Conservation (phyloP, 2,888 invertebrate species). For the Ormyrus pomaceus region DNA sequence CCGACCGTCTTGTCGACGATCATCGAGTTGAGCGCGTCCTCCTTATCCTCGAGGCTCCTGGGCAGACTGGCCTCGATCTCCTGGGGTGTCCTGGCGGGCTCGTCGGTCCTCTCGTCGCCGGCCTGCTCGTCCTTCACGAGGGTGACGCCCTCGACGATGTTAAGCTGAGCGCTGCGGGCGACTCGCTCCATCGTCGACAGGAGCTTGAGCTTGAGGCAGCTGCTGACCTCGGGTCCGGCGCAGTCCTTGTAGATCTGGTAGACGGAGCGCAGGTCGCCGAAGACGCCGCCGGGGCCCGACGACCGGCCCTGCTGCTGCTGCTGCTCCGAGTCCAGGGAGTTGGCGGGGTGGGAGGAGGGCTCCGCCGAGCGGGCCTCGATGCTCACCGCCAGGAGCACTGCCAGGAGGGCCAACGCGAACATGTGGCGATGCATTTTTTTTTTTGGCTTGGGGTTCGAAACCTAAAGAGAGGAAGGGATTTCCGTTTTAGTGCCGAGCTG, state of each 20-base stretch:
- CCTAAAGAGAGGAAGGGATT: neutral
- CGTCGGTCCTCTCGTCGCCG: slow-evolving; percentile 64
- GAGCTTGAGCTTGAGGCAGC: slow-evolving; percentile 88
- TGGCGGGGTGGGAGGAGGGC: slow-evolving; percentile 55
- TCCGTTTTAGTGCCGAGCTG: too few relatives aligned
- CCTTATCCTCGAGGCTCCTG: slow-evolving; percentile 83
- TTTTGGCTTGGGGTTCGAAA: neutral
- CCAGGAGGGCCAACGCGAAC: neutral
- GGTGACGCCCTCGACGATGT: slow-evolving; percentile 85
- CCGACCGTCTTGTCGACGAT: slow-evolving; percentile 85
- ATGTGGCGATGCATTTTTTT: slow-evolving; percentile 37
- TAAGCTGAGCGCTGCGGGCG: slow-evolving; percentile 80
- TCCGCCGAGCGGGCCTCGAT: slow-evolving; percentile 61
- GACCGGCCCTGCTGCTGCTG: slow-evolving; percentile 64
- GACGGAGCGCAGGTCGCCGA: slow-evolving; percentile 84
- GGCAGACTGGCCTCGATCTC: slow-evolving; percentile 86
- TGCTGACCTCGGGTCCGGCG: slow-evolving; percentile 80
- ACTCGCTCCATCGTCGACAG: slow-evolving; percentile 87
- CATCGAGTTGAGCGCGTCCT: slow-evolving; percentile 84
- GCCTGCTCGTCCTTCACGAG: slow-evolving; percentile 80
- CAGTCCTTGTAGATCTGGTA: slow-evolving; percentile 91
- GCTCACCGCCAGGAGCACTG: slow-evolving; percentile 13
- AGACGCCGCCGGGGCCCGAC: slow-evolving; percentile 64
- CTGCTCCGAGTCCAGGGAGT: slow-evolving; percentile 61
- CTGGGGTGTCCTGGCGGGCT: slow-evolving; percentile 78